A percentile compares a stretch with the other conserved stretches of the same genome.
Evolutionary conservation across 2,888 invertebrate species (phyloP).

Genomic region (Orthosia gracilis): DNA sequence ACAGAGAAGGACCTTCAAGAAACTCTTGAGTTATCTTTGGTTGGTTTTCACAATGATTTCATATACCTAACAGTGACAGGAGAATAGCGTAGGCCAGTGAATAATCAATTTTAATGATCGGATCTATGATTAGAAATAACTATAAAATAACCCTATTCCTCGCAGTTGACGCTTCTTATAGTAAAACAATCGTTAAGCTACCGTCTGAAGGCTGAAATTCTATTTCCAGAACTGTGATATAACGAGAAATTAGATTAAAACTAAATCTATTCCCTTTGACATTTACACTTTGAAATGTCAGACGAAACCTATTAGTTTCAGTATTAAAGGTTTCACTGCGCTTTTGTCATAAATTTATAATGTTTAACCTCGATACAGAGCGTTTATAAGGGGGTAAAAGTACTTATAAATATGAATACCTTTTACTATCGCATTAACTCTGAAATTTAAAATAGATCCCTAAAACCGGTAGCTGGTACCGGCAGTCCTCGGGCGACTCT

Average conservation of each 20-base stretch:
- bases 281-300: conserved; percentile 40
- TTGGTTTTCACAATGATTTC: not conserved
- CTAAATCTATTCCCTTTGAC: conserved; percentile 30
- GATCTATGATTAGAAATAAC: conserved; percentile 6
- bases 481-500: no score
- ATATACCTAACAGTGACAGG: not conserved
- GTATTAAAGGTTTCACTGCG: not conserved
- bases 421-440: no score
- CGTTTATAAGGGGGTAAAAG: no score
- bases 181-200: conserved; percentile 6
- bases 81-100: no score
- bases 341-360: not conserved
- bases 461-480: no score
- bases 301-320: conserved; percentile 7
- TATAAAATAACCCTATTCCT: not conserved
- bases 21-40: no score
- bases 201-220: conserved; percentile 8
- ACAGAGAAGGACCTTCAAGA: no score
- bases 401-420: no score
- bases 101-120: not conserved
- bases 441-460: no score
- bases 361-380: no score
- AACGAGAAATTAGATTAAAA: conserved; percentile 9
- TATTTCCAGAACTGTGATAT: conserved; percentile 30
- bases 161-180: not conserved